phyloP scores from a whole-genome alignment of 2,797 vertebrate species.

The Tragopan temminckii region DNA sequence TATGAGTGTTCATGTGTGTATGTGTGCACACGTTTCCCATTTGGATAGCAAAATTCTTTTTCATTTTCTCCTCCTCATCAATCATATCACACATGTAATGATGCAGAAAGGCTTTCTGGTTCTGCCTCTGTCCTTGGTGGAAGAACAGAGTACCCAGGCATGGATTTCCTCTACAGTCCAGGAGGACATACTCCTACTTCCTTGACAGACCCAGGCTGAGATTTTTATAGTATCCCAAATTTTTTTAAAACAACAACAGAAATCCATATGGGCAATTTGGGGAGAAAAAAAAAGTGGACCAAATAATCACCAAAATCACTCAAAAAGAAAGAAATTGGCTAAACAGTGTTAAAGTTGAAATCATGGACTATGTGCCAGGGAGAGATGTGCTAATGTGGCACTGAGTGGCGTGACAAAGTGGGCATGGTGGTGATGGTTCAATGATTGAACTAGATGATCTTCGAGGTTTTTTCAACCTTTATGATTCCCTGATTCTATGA shows the following conservation, averaged over 20 bases:
- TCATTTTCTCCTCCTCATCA: background rate
- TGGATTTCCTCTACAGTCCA: background rate
- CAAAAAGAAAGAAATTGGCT: background rate
- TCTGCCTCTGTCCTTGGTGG: background rate
- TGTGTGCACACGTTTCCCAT: background rate
- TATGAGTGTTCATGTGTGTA: rapidly evolving
- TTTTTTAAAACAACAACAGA: background rate
- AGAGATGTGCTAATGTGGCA: rapidly evolving
- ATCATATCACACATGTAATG: rapidly evolving
- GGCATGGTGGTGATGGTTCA: no score
- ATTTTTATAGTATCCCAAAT: background rate
- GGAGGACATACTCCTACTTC: background rate
- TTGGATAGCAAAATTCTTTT: background rate
- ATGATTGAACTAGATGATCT: no score
- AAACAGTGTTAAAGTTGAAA: background rate
- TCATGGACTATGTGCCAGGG: background rate
- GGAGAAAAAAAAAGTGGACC: background rate
- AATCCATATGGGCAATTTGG: background rate
- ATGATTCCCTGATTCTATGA: background rate
- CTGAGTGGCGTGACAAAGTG: no score
- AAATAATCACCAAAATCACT: background rate
- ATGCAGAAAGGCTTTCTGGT: background rate
- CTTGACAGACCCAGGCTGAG: background rate
- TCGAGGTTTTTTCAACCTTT: no score
- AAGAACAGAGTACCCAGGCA: background rate